These are phyloP conservation scores for Hephaestus fuliginosus DNA, from an alignment of 2,797 vertebrate genomes.

Conservation along the genomic window DNA sequence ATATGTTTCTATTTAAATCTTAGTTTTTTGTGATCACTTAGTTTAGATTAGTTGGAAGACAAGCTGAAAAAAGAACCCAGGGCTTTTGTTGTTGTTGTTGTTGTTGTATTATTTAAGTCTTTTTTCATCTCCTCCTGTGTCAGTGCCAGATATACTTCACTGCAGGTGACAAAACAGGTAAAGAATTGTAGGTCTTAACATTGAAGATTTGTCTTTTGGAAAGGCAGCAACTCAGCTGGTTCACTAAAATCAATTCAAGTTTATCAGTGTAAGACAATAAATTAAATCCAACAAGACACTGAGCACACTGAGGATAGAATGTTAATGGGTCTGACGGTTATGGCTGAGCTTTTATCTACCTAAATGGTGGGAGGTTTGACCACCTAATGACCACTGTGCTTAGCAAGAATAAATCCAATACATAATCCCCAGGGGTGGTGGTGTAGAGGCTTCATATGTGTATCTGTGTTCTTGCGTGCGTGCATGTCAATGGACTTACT, in stretches of 20 bases:
- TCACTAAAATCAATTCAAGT: constrained; percentile 27
- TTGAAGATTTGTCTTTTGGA: constrained; percentile 23
- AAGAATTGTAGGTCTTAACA: constrained; percentile 15
- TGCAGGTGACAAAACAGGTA: constrained; percentile 14
- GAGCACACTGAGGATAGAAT: constrained; percentile 37
- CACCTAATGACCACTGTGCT: constrained; percentile 51
- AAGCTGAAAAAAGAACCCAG: background rate
- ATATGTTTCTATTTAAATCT: constrained; percentile 30
- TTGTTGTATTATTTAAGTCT: background rate
- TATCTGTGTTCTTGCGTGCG: background rate
- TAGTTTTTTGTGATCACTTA: constrained; percentile 15
- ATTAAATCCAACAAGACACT: constrained; percentile 41
- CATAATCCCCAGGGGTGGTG: constrained; percentile 26
- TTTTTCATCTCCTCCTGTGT: background rate
- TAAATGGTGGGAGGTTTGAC: constrained; percentile 46
- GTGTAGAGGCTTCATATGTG: constrained; percentile 10
- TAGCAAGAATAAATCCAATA: constrained; percentile 52
- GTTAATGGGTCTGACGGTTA: constrained; percentile 46
- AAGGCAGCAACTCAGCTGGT: constrained; percentile 23
- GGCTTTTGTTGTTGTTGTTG: background rate
- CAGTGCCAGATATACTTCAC: background rate
- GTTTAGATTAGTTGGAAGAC: constrained; percentile 19
- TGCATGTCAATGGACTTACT: constrained; percentile 11
- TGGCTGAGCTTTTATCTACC: constrained; percentile 39
- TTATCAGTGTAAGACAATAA: constrained; percentile 52